Evolutionary conservation across 2,113 vertebrate species (phyloP), one percentile per base, ranked within the genome.

Genomic region (Cebus imitator): DNA sequence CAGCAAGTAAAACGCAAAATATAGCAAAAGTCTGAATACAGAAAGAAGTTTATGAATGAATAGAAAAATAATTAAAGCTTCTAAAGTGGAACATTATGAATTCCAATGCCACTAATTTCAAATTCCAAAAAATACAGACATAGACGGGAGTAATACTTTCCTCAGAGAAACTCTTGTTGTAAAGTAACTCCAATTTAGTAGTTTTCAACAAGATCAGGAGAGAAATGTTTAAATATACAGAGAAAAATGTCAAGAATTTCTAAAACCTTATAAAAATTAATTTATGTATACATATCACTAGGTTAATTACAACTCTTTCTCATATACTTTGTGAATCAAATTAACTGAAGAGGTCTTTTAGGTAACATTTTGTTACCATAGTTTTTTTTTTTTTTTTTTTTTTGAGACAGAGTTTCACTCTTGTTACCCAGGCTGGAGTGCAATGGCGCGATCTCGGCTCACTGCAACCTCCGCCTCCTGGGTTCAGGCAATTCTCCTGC

Each of bases 151-250:
- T 52, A 91, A 87, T 30, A 87, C 6, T 79, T 86, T 78, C 73
- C 13, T 81, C 68, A 48, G 76, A 72, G 83, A 87, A 87, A 5
- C 8, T 87, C 83, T 12, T 45, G 27, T 58, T 73, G 17, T 50
- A 92, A 87, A 95, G 76, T 75, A 90, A 57, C 40, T 91, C 52
- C 58, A 79, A 93, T 82, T 66, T 78, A 87, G 94, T 57, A 90
- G 37, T 52, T 84, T 91, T 89, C 40, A 91, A 84, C 7, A 87
- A 84, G 52, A 95, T 78, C 27, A 30, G 43, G 50, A 92, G 30
- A 90, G 50, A 86, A 90, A 80, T 94, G 16, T 68, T 75, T 96
- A 95, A 87, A 72, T 52, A 83, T 40, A 57, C 37, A 40, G 21
- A 70, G 72, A 68, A 94, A 94, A 83, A 40, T 52, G 27, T 52